phyloP scores from a whole-genome alignment of 2,113 vertebrate genomes.

The Nansenia antarctica region DNA sequence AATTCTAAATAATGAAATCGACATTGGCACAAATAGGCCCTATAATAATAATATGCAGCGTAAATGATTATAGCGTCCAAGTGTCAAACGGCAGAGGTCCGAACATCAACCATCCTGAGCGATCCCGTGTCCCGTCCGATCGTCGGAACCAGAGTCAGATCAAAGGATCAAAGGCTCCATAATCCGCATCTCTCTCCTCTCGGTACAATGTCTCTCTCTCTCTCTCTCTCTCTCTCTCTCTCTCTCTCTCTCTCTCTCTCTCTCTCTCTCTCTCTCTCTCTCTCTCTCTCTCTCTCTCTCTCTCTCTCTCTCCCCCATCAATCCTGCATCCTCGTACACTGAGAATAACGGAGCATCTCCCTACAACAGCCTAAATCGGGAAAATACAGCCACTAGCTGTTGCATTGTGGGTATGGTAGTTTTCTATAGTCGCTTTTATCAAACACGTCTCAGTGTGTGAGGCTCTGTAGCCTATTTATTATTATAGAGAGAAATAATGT shows the following conservation, averaged over 20 bases:
- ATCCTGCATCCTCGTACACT: constrained; percentile 63
- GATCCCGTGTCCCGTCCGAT: constrained; percentile 31
- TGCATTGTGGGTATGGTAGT: constrained; percentile 52
- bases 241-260: constrained; percentile 72
- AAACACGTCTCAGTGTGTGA: no score
- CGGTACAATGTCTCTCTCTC: constrained; percentile 59
- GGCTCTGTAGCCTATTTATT: no score
- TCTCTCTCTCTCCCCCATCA: constrained; percentile 74
- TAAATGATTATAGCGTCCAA: background rate
- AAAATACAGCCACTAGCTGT: background rate
- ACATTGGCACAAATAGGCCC: background rate
- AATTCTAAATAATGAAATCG: background rate
- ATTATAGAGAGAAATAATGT: background rate
- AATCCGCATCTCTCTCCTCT: constrained; percentile 68
- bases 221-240: constrained; percentile 72
- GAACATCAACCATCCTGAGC: constrained; percentile 25
- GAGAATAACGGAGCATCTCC: constrained; percentile 18
- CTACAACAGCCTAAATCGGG: constrained; percentile 1
- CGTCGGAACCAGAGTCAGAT: constrained; percentile 31
- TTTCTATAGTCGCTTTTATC: background rate
- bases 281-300: no score
- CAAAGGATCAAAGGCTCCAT: constrained; percentile 41
- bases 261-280: constrained; percentile 72
- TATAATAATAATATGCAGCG: background rate
- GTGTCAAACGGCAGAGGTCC: background rate